These are phyloP conservation scores for Clarias platycephalus DNA, from an alignment of 2,797 vertebrate genomes.

Conservation along the genomic window DNA sequence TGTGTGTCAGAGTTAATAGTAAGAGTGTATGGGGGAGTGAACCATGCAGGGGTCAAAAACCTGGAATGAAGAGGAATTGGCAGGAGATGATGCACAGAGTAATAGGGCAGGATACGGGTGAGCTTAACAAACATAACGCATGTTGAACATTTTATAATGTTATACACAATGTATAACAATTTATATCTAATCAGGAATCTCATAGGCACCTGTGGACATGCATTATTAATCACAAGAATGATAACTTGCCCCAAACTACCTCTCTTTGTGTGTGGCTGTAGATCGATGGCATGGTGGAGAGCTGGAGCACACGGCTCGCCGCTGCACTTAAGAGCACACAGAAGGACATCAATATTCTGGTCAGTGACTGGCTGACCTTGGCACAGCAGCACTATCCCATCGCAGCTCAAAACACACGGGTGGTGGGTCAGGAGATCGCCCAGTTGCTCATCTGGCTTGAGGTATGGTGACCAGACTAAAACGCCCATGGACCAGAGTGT, in stretches of 20 bases:
- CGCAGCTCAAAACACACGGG: conserved; percentile 82
- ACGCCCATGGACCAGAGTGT: neutral
- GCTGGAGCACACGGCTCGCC: conserved; percentile 83
- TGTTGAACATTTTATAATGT: neutral
- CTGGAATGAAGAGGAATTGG: neutral
- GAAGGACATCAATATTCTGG: conserved; percentile 78
- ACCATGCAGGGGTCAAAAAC: neutral
- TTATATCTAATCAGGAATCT: neutral
- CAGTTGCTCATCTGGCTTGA: conserved; percentile 82
- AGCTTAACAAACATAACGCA: neutral
- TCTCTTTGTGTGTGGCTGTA: conserved; percentile 57
- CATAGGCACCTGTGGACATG: neutral
- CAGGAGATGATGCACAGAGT: neutral
- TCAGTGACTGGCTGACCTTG: conserved; percentile 84
- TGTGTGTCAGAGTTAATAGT: neutral
- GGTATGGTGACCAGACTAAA: conserved; percentile 79
- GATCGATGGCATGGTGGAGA: conserved; percentile 85
- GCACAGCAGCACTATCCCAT: conserved; percentile 84
- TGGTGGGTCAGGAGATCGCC: conserved; percentile 85
- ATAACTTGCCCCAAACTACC: conserved; percentile 1
- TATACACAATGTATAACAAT: neutral
- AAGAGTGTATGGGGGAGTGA: neutral
- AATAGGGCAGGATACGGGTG: neutral
- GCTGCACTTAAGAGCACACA: conserved; percentile 74
- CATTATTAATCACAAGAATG: neutral